phyloP scores from a whole-genome alignment of 2,113 vertebrate genomes.

The Plestiodon gilberti region DNA sequence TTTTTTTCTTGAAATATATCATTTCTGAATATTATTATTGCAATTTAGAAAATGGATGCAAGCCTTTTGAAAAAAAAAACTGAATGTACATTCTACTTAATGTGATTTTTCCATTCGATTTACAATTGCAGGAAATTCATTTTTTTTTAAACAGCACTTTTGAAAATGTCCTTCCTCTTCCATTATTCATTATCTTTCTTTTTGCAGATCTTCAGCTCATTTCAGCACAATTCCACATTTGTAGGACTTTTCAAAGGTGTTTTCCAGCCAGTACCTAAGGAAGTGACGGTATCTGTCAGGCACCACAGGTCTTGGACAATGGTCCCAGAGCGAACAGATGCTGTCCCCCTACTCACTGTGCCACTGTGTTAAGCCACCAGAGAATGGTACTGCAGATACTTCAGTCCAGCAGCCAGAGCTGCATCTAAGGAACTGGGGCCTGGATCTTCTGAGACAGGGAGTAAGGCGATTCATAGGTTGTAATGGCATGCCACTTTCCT shows the following conservation, averaged over 20 bases:
- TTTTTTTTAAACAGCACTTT: background rate
- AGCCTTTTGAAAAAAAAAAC: background rate
- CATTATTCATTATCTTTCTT: slow-evolving; percentile 1
- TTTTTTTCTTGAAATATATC: background rate
- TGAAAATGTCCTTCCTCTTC: background rate
- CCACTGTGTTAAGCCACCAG: background rate
- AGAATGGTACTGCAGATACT: background rate
- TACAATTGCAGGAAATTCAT: background rate
- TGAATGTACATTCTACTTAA: background rate
- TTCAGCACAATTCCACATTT: slow-evolving; percentile 1
- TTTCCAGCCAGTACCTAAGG: background rate
- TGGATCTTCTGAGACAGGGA: background rate
- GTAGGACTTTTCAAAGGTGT: background rate
- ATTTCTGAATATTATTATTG: background rate
- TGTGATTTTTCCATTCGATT: background rate
- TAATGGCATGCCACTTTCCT: background rate
- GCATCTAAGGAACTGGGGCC: background rate
- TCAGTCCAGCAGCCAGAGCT: background rate
- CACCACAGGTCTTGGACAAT: background rate
- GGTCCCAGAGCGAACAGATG: background rate
- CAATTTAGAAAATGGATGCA: background rate
- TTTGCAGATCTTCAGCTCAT: background rate
- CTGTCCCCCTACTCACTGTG: background rate
- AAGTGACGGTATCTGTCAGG: background rate
- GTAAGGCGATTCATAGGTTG: background rate